A percentile compares a stretch with the other conserved stretches of the same genome.
Evolutionary conservation across 2,113 vertebrate species (phyloP).

Genomic region (Pelusios castaneus): DNA sequence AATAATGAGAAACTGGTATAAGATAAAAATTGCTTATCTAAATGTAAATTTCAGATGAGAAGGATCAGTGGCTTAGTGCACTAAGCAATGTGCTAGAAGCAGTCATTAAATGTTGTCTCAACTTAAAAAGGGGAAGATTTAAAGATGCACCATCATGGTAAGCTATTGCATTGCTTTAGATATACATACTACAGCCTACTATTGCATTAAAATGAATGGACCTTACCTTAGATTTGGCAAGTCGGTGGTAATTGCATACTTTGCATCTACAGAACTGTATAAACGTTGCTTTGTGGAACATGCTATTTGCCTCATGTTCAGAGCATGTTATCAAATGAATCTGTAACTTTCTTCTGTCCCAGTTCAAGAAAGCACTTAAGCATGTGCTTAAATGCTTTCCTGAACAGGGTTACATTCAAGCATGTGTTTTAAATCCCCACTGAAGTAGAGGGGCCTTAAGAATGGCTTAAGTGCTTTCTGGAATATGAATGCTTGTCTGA

Average conservation of each 20-base stretch:
- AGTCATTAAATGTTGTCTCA: conserved; percentile 42
- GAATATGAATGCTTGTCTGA: neutral
- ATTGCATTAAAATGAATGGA: neutral
- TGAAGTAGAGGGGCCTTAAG: neutral
- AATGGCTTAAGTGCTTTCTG: neutral
- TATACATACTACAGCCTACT: neutral
- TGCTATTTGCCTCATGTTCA: conserved; percentile 31
- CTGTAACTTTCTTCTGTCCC: neutral
- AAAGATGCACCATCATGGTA: neutral
- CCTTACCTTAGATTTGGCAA: neutral
- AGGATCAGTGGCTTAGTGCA: conserved; percentile 18
- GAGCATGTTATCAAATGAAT: neutral
- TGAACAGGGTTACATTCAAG: neutral
- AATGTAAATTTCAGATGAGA: conserved; percentile 63
- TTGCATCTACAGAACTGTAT: neutral
- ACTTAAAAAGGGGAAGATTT: conserved; percentile 22
- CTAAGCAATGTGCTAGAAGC: neutral
- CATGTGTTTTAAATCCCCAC: neutral
- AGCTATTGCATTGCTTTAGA: conserved; percentile 7
- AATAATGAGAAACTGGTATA: conserved; percentile 77
- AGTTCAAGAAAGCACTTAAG: neutral
- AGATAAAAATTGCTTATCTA: conserved; percentile 67
- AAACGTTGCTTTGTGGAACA: neutral
- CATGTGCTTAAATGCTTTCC: neutral
- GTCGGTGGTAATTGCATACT: neutral